Percentiles rank a stretch among this genome's conserved stretches.
Evolutionary conservation across 2,113 vertebrate genomes (phyloP).

Genomic region (Ursus arctos): DNA sequence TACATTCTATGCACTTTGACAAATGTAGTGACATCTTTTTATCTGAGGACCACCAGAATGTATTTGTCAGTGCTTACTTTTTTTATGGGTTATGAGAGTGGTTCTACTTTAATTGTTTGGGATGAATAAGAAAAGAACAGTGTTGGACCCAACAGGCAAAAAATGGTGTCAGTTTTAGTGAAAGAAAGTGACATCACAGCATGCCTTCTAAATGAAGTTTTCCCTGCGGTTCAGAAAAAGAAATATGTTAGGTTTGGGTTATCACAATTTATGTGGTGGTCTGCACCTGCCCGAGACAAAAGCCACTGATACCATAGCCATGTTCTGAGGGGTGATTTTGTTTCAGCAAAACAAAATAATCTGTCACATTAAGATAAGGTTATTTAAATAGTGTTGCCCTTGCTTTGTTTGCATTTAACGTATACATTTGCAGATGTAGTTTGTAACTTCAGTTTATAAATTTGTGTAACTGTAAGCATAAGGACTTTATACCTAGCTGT

Average conservation of each 20-base stretch:
- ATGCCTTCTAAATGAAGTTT: background rate
- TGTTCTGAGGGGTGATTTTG: background rate
- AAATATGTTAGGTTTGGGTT: background rate
- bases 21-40: background rate
- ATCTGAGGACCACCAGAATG: background rate
- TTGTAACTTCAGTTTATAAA: background rate
- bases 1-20: background rate
- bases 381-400: background rate
- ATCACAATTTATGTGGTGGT: background rate
- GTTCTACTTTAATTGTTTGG: background rate
- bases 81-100: background rate
- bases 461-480: background rate
- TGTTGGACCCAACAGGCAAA: background rate
- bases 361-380: background rate
- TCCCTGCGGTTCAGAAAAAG: background rate
- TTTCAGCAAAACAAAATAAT: slow-evolving; percentile 19
- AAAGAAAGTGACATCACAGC: background rate
- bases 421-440: background rate
- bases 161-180: background rate
- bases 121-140: background rate
- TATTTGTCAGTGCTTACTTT: background rate
- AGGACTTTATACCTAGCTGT: background rate
- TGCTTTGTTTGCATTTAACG: slow-evolving; percentile 9
- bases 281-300: background rate
- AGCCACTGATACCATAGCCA: background rate